Conservation (phyloP, 2,888 invertebrate species). For the Thymelicus lineola region DNA sequence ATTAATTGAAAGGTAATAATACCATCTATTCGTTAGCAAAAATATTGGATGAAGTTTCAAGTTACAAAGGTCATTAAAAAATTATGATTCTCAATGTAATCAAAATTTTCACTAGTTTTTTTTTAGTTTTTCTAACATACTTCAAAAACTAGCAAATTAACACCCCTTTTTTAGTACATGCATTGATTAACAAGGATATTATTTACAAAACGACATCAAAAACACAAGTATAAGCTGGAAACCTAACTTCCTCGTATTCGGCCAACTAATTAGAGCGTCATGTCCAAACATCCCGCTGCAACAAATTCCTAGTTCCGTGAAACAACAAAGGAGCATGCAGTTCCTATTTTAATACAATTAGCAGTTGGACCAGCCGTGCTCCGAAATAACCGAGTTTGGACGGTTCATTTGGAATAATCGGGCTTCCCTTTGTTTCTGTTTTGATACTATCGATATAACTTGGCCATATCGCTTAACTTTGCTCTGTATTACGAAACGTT, state of each 20-base stretch:
- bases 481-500: too few relatives aligned
- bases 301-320: neutral
- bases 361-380: constrained; percentile 26
- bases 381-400: constrained; percentile 44
- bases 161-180: too few relatives aligned
- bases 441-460: constrained; percentile 15
- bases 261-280: neutral
- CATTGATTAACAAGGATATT: too few relatives aligned
- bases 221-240: neutral
- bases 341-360: constrained; percentile 29
- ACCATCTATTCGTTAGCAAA: too few relatives aligned
- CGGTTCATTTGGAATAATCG: constrained; percentile 46
- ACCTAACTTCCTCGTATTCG: neutral
- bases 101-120: too few relatives aligned
- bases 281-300: constrained; percentile 5
- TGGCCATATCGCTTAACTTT: neutral
- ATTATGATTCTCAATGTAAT: too few relatives aligned
- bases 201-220: too few relatives aligned
- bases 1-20: too few relatives aligned
- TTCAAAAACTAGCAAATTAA: too few relatives aligned
- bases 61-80: too few relatives aligned
- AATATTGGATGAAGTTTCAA: too few relatives aligned
- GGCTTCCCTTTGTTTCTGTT: constrained; percentile 38
- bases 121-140: too few relatives aligned
- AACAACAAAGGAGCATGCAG: constrained; percentile 21